These are phyloP conservation scores for Pantherophis alleghaniensis DNA, from an alignment of 2,797 vertebrate species.

Conservation along the genomic window DNA sequence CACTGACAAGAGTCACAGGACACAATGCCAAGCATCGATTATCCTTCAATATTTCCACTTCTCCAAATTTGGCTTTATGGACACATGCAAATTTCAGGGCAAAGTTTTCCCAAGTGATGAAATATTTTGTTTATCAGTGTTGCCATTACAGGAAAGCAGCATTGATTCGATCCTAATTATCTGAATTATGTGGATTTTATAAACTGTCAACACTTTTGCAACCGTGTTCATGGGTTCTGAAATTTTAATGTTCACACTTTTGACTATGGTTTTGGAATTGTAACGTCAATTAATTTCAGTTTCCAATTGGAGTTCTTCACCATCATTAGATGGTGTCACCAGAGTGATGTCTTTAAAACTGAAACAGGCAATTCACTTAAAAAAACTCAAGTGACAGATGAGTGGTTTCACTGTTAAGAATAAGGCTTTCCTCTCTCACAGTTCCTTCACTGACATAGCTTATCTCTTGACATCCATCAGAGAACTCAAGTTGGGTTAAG, in stretches of 20 bases:
- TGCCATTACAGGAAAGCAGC: not conserved
- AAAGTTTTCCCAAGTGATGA: not conserved
- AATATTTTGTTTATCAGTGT: not conserved
- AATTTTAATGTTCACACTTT: not conserved
- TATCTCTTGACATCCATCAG: too few species aligned
- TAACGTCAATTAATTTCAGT: not conserved
- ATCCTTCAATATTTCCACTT: not conserved
- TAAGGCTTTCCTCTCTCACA: not conserved
- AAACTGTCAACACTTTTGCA: not conserved
- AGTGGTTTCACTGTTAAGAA: not conserved
- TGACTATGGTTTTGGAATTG: not conserved
- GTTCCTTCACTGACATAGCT: not conserved
- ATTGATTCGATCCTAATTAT: not conserved
- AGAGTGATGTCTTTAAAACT: not conserved
- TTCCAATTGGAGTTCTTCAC: not conserved
- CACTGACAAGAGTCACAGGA: not conserved
- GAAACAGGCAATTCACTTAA: not conserved
- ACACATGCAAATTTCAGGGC: not conserved
- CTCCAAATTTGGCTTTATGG: not conserved
- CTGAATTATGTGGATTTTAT: not conserved
- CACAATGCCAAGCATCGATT: not conserved
- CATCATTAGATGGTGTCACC: not conserved
- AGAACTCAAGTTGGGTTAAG: not conserved
- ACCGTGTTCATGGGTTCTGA: not conserved
- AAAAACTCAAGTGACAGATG: not conserved